Conservation (phyloP, 2,797 vertebrate species). For the Microctenopoma stevenorrisi region DNA sequence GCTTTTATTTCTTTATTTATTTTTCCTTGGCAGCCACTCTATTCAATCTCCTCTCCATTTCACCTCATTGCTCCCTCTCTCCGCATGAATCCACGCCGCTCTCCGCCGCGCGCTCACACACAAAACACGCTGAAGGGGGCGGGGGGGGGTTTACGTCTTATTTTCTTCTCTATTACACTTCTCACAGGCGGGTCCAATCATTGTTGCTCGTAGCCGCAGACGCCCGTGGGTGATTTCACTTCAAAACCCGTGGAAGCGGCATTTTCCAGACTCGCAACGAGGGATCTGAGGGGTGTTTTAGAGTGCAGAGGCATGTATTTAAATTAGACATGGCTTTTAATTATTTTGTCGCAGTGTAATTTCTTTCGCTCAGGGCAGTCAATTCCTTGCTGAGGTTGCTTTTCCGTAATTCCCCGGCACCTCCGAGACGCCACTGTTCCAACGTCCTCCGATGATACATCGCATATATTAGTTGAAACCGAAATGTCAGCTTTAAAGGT, state of each 20-base stretch:
- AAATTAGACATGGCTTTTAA: conserved; percentile 84
- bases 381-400: conserved; percentile 74
- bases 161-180: conserved; percentile 51
- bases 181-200: conserved; percentile 55
- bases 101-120: conserved; percentile 1
- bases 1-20: background rate
- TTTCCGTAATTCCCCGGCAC: conserved; percentile 72
- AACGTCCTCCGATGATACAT: conserved; percentile 43
- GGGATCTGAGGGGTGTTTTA: conserved; percentile 65
- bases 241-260: conserved; percentile 75
- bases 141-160: conserved; percentile 42
- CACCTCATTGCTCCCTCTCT: conserved; percentile 30
- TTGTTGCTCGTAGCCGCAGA: conserved; percentile 25
- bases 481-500: conserved; percentile 73
- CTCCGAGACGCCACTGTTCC: conserved; percentile 44
- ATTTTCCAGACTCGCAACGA: conserved; percentile 62
- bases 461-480: conserved; percentile 63
- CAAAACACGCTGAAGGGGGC: background rate
- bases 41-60: conserved; percentile 24
- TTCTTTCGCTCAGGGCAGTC: conserved; percentile 72
- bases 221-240: conserved; percentile 53
- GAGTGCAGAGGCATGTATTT: conserved; percentile 67
- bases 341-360: conserved; percentile 82
- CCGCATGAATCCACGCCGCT: conserved; percentile 17
- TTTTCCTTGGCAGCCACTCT: background rate